phyloP scores from a whole-genome alignment of 2,888 invertebrate genomes.

The Dasysyrphus tricinctus region DNA sequence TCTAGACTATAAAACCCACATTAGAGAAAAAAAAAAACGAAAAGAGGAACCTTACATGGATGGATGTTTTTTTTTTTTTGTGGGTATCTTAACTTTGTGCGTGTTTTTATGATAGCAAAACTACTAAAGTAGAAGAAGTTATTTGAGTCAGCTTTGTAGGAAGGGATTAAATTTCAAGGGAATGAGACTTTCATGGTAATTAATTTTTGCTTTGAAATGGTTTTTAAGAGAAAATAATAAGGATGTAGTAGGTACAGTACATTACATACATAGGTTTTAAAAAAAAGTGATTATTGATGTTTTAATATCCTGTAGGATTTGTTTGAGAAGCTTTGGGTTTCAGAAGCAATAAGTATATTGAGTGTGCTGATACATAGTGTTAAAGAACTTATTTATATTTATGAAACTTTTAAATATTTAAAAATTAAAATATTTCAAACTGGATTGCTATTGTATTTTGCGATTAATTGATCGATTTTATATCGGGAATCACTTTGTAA shows the following conservation, averaged over 20 bases:
- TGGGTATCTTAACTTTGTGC: constrained; percentile 5
- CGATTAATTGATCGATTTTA: no score
- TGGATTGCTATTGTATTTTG: no score
- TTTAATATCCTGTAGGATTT: not conserved
- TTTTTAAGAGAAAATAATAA: not conserved
- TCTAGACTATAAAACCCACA: not conserved
- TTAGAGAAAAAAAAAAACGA: not conserved
- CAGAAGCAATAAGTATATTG: not conserved
- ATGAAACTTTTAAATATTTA: no score
- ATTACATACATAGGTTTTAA: no score
- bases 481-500: no score
- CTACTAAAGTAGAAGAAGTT: constrained; percentile 35
- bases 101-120: constrained; percentile 8
- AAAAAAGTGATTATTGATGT: not conserved
- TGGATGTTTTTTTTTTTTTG: constrained; percentile 10
- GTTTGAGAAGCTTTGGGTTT: not conserved
- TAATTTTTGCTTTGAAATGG: constrained; percentile 26
- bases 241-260: not conserved
- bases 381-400: no score
- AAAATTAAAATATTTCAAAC: no score
- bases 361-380: no score
- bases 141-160: constrained; percentile 11
- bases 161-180: constrained; percentile 19
- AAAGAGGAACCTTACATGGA: not conserved
- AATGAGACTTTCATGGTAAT: constrained; percentile 16